Evolutionary conservation across 2,113 vertebrate species (phyloP), one percentile per base, ranked within the genome.

Genomic region (Coregonus clupeaformis): DNA sequence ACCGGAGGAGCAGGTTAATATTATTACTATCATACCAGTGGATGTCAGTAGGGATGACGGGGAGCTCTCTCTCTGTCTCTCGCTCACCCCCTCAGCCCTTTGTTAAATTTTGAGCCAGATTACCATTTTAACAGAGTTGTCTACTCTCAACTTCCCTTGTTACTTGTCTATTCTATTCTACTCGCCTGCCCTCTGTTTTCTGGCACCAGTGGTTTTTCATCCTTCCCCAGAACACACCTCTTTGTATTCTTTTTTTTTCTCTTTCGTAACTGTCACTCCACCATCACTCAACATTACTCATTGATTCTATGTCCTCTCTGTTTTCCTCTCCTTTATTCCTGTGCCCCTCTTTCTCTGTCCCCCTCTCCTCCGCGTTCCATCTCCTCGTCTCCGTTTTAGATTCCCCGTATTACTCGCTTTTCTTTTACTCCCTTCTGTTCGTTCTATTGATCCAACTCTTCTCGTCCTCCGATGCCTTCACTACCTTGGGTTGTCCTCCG

Each of bases 1-100:
- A 57, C 47, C 57, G 24, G 49, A 4, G 24, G 6, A 49, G 47
- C 47, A 27, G 69, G 69, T 70, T 70, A 70, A 70, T 55, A 49
- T 52, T 57, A 70, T 55, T 55, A 70, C 69, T 18, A 18, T 70
- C 47, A 12, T 42, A 42, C 36, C 36, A 42, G 12, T 20, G 55
- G 55, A 24, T 62, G 16, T 32, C 27, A 75, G 45, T 36, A 52
- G 29, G 27, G 74, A 60, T 22, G 59, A 60, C n/a, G 11, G 59
- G 59, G 16, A 16, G 22, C 47, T 68, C 77, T 80, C 55, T 29
- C 55, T 52, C 12, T 6, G 52, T 69, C 62, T 1, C 5, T 65
- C 68, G 52, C 77, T 29, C 27, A 69, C 69, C 49, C 32, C 22
- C 7, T 49, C 22, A 27, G 18, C 42, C 24, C 25, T 52, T 55